Evolutionary conservation across 2,113 vertebrate species (phyloP).

Genomic region (Aramus guarauna): DNA sequence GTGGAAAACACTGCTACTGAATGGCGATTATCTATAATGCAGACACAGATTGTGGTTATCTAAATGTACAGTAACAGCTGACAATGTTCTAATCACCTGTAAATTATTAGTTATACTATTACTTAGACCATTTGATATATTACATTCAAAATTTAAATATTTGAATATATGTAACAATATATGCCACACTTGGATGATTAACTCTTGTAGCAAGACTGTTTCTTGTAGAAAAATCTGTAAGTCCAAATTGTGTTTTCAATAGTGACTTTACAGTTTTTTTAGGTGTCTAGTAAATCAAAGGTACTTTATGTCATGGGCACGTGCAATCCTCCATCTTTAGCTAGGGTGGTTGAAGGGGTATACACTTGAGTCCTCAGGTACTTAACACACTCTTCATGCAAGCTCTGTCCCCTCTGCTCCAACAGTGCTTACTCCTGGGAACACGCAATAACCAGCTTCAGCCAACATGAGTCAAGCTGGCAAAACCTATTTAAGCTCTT

Average conservation of each 20-base stretch:
- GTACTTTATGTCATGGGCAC: not conserved
- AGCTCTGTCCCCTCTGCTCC: not conserved
- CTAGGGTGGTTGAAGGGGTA: not conserved
- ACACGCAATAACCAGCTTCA: not conserved
- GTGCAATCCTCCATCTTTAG: not conserved
- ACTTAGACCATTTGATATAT: not conserved
- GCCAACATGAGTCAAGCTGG: not conserved
- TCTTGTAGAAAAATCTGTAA: not conserved
- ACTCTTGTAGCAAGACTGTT: not conserved
- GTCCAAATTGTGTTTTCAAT: not conserved
- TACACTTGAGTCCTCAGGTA: not conserved
- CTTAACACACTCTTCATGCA: not conserved
- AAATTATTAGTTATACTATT: not conserved
- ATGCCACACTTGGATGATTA: not conserved
- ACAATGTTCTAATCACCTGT: not conserved
- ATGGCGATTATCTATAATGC: constrained; percentile 10
- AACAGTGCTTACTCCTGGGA: not conserved
- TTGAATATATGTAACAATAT: not conserved
- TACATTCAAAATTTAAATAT: not conserved
- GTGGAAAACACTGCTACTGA: not conserved
- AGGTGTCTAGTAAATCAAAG: not conserved
- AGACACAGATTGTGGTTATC: not conserved
- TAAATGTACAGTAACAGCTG: not conserved
- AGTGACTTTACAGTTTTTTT: not conserved
- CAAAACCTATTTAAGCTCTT: not conserved